phyloP scores from a whole-genome alignment of 2,113 vertebrate genomes.

The Hydrolagus affinis region DNA sequence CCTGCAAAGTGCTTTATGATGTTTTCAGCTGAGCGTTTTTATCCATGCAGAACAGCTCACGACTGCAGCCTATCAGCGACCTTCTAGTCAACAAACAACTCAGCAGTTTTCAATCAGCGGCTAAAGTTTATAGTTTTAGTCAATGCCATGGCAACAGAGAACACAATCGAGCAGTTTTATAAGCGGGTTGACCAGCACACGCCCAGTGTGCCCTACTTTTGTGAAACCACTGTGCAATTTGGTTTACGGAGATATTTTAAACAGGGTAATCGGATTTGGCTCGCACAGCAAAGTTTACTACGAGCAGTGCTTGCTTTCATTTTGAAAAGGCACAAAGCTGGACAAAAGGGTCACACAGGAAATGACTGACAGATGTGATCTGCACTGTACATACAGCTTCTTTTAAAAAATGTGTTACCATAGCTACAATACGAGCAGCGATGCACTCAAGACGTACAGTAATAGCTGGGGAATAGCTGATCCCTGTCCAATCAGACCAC shows the following conservation, averaged over 20 bases:
- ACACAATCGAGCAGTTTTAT: conserved; percentile 35
- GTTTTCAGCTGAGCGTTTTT: neutral
- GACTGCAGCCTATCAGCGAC: neutral
- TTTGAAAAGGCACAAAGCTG: neutral
- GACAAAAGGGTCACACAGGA: too few relatives aligned
- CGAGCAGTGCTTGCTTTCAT: neutral
- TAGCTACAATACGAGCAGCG: neutral
- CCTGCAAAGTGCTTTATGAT: too few relatives aligned
- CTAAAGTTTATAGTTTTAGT: conserved; percentile 54
- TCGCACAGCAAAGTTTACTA: neutral
- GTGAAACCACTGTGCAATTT: neutral
- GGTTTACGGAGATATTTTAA: conserved; percentile 20
- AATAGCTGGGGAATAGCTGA: neutral
- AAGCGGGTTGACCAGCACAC: conserved; percentile 24
- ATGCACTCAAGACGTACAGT: neutral
- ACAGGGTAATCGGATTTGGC: neutral
- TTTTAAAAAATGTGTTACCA: neutral
- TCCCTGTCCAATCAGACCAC: neutral
- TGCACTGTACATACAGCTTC: too few relatives aligned
- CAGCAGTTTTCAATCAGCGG: conserved; percentile 51
- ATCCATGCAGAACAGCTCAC: neutral
- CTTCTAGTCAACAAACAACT: conserved; percentile 51
- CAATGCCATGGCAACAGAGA: conserved; percentile 53
- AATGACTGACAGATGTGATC: neutral
- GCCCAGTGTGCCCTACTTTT: conserved; percentile 19